Evolutionary conservation across 2,888 invertebrate genomes (phyloP).

Genomic region (Drosophila tripunctata): DNA sequence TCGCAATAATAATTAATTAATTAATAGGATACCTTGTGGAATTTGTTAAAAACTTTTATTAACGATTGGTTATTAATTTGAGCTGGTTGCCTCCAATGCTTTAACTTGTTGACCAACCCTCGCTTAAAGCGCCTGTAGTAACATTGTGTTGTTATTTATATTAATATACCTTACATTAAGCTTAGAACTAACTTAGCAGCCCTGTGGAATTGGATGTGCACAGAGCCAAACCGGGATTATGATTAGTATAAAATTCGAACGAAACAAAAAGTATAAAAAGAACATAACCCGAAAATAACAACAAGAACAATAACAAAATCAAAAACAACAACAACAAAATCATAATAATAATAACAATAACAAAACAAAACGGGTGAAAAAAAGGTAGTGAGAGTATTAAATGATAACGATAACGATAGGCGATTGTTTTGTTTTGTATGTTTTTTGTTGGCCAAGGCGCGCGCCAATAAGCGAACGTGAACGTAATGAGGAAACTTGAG

Average conservation of each 20-base stretch:
- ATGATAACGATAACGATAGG: constrained; percentile 12
- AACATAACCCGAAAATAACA: constrained; percentile 22
- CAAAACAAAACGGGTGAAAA: constrained; percentile 35
- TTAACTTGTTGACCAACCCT: background rate
- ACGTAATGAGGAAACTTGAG: constrained; percentile 9
- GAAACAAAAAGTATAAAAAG: constrained; percentile 23
- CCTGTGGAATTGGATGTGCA: constrained; percentile 6
- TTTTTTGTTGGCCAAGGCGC: constrained; percentile 20
- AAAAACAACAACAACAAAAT: constrained; percentile 21
- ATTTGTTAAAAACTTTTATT: too few relatives aligned
- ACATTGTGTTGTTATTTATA: background rate
- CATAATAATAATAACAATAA: too few relatives aligned
- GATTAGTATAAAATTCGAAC: constrained; percentile 52
- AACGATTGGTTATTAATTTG: too few relatives aligned
- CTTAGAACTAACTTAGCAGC: constrained; percentile 34
- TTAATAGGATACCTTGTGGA: too few relatives aligned
- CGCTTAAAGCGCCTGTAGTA: background rate
- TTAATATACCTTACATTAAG: constrained; percentile 15
- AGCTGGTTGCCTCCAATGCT: background rate
- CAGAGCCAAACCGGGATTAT: constrained; percentile 18
- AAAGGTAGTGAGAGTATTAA: background rate
- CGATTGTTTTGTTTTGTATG: background rate
- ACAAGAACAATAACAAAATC: constrained; percentile 13
- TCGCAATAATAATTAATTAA: too few relatives aligned
- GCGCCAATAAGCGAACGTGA: constrained; percentile 31